Evolutionary conservation across 2,797 vertebrate genomes (phyloP).

Genomic region (Argentina silus): DNA sequence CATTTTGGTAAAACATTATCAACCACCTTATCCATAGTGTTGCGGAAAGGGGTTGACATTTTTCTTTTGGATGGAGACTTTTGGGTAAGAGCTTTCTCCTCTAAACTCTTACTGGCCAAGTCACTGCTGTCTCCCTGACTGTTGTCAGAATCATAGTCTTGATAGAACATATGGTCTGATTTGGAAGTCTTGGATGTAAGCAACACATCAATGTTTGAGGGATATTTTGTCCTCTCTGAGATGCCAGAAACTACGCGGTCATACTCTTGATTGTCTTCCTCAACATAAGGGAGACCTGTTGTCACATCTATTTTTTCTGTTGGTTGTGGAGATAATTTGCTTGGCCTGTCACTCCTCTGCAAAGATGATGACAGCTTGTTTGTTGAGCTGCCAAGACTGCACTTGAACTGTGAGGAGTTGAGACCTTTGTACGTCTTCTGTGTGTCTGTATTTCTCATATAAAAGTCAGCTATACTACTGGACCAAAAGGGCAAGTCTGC

Average conservation of each 20-base stretch:
- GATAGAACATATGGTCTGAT: slow-evolving; percentile 78
- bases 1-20: slow-evolving; percentile 82
- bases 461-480: slow-evolving; percentile 75
- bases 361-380: slow-evolving; percentile 74
- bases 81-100: slow-evolving; percentile 67
- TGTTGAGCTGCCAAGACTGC: slow-evolving; percentile 76
- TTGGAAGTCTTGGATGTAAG: slow-evolving; percentile 78
- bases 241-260: slow-evolving; percentile 77
- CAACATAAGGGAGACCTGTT: slow-evolving; percentile 82
- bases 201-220: slow-evolving; percentile 73
- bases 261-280: slow-evolving; percentile 78
- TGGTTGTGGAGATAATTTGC: slow-evolving; percentile 80
- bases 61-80: slow-evolving; percentile 68
- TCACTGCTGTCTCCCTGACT: slow-evolving; percentile 73
- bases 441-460: slow-evolving; percentile 78
- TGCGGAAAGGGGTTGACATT: slow-evolving; percentile 82
- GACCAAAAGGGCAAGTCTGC: slow-evolving; percentile 63
- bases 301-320: slow-evolving; percentile 80
- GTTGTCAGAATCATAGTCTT: slow-evolving; percentile 73
- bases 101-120: slow-evolving; percentile 70
- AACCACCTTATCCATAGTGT: slow-evolving; percentile 85
- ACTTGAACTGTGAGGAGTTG: slow-evolving; percentile 75
- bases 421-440: slow-evolving; percentile 83
- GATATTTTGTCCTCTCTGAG: slow-evolving; percentile 81
- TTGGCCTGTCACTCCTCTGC: slow-evolving; percentile 83